phyloP scores from a whole-genome alignment of 1,140 invertebrate species.

The Drosophila repletoides region DNA sequence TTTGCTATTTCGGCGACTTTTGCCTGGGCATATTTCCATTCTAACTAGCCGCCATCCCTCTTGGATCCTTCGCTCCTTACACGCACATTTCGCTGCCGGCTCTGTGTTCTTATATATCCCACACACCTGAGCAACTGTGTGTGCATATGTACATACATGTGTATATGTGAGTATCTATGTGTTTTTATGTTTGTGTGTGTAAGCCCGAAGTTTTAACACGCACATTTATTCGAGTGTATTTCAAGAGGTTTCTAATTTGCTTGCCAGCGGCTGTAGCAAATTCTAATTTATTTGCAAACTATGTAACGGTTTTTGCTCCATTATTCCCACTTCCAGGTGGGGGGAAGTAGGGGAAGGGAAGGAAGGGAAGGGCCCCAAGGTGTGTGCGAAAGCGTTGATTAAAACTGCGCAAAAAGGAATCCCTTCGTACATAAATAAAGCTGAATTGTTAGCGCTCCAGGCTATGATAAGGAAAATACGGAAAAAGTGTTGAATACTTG shows the following conservation, averaged over 20 bases:
- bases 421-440: slow-evolving; percentile 38
- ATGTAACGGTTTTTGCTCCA: slow-evolving; percentile 40
- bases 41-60: not conserved
- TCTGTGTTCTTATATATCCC: slow-evolving; percentile 17
- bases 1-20: slow-evolving; percentile 12
- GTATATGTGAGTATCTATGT: no score
- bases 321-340: not conserved
- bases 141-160: slow-evolving; percentile 18
- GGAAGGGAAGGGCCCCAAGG: no score
- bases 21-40: not conserved
- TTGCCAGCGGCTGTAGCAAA: slow-evolving; percentile 68
- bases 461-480: slow-evolving; percentile 23
- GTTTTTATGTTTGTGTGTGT: slow-evolving; percentile 17
- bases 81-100: slow-evolving; percentile 59
- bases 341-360: not conserved
- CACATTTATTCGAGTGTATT: slow-evolving; percentile 54
- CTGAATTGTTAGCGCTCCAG: slow-evolving; percentile 12
- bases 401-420: slow-evolving; percentile 22
- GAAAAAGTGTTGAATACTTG: slow-evolving; percentile 16
- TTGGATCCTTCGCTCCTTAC: slow-evolving; percentile 43
- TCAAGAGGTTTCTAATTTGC: slow-evolving; percentile 75
- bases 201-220: slow-evolving; percentile 54
- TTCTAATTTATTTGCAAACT: slow-evolving; percentile 77
- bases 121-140: not conserved
- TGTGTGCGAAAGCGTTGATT: slow-evolving; percentile 30